These are phyloP conservation scores for Camarhynchus parvulus DNA, from an alignment of 2,113 vertebrate genomes.

Conservation along the genomic window DNA sequence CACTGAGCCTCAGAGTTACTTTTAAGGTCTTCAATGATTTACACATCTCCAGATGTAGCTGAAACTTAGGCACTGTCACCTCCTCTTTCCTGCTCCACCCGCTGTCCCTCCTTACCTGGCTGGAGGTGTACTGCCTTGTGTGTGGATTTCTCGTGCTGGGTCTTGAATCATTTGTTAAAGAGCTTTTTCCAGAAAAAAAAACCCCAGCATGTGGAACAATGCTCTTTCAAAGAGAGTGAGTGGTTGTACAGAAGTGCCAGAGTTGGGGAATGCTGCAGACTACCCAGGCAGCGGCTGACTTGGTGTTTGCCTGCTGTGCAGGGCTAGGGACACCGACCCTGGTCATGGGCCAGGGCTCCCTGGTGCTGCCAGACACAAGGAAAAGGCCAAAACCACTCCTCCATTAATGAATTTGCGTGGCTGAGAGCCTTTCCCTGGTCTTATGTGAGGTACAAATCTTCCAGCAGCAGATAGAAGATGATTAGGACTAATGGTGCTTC, in stretches of 20 bases:
- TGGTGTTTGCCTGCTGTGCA: not conserved
- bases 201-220: fast-evolving
- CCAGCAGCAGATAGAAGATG: fast-evolving
- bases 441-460: not conserved
- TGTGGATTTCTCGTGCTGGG: fast-evolving
- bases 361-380: not conserved
- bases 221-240: not conserved
- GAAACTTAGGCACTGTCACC: not conserved
- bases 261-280: not conserved
- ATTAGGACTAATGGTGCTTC: not conserved
- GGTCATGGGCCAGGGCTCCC: not conserved
- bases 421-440: not conserved
- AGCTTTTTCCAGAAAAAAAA: not conserved
- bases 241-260: not conserved
- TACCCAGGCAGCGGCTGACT: not conserved
- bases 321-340: not conserved
- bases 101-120: not conserved
- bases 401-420: fast-evolving
- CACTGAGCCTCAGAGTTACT: not conserved
- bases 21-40: not conserved
- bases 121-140: not conserved
- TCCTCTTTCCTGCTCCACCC: not conserved
- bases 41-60: not conserved
- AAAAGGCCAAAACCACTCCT: not conserved
- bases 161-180: not conserved